Evolutionary conservation across 2,797 vertebrate species (phyloP).

Genomic region (Halcyon leucocephala): DNA sequence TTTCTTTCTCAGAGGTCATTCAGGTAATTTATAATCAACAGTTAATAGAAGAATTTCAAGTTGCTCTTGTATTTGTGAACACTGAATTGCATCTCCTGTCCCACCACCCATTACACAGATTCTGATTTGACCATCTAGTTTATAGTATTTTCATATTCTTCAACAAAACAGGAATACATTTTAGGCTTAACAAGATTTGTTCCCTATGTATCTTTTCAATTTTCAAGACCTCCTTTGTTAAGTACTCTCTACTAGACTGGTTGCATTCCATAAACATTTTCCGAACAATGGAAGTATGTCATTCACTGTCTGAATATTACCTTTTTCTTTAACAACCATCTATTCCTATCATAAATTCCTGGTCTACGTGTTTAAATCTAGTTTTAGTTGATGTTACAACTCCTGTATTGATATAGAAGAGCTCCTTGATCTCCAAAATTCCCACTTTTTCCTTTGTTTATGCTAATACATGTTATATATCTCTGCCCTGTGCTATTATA

Average conservation of each 20-base stretch:
- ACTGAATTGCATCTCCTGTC: neutral
- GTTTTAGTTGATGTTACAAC: neutral
- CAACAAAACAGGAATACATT: neutral
- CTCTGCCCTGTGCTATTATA: neutral
- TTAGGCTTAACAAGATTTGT: neutral
- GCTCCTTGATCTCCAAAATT: conserved; percentile 28
- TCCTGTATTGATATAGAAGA: neutral
- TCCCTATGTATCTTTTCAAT: neutral
- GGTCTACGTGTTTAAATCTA: neutral
- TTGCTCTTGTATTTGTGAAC: neutral
- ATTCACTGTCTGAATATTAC: neutral
- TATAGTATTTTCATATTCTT: neutral
- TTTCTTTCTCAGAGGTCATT: neutral
- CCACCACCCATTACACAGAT: neutral
- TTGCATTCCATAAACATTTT: neutral
- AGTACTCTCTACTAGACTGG: neutral
- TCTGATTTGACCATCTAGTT: too few species aligned
- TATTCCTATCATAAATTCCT: neutral
- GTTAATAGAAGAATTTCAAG: neutral
- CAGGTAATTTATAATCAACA: neutral
- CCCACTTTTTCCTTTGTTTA: neutral
- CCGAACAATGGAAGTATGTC: neutral
- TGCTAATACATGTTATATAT: neutral
- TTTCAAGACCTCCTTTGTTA: neutral
- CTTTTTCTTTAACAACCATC: neutral